Evolutionary conservation across 2,797 vertebrate species (phyloP).

Genomic region (Spinibarbus caldwelli): DNA sequence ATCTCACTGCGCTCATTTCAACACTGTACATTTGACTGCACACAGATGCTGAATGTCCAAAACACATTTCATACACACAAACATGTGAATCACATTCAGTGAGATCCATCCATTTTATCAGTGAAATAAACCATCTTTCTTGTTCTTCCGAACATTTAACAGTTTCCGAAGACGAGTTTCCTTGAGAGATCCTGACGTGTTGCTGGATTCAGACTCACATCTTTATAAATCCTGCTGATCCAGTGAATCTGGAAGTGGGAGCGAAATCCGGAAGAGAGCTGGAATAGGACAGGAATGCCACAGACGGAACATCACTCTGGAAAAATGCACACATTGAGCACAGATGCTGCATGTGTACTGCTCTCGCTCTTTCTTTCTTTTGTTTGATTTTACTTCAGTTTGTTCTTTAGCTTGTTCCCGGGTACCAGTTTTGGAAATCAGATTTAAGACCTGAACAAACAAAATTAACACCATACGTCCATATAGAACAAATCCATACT

Average conservation of each 20-base stretch:
- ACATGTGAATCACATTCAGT: neutral
- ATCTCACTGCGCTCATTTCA: neutral
- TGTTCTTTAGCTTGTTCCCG: neutral
- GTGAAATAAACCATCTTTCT: constrained; percentile 6
- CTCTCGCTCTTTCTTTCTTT: neutral
- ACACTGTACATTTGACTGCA: neutral
- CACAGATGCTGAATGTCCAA: neutral
- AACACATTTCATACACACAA: neutral
- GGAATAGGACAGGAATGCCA: constrained; percentile 32
- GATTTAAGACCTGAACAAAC: neutral
- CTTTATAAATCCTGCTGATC: constrained; percentile 73
- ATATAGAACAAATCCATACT: neutral
- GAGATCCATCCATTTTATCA: neutral
- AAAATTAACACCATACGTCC: neutral
- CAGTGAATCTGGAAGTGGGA: constrained; percentile 64
- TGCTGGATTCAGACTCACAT: constrained; percentile 16
- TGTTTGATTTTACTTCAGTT: neutral
- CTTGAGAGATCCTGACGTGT: neutral
- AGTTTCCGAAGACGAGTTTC: neutral
- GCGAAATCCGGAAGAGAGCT: constrained; percentile 61
- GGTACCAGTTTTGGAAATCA: neutral
- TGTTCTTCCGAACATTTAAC: neutral
- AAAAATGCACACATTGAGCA: constrained; percentile 37
- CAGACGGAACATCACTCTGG: constrained; percentile 33
- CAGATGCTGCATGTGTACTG: constrained; percentile 34